phyloP scores from a whole-genome alignment of 2,113 vertebrate species.

The Riparia riparia region DNA sequence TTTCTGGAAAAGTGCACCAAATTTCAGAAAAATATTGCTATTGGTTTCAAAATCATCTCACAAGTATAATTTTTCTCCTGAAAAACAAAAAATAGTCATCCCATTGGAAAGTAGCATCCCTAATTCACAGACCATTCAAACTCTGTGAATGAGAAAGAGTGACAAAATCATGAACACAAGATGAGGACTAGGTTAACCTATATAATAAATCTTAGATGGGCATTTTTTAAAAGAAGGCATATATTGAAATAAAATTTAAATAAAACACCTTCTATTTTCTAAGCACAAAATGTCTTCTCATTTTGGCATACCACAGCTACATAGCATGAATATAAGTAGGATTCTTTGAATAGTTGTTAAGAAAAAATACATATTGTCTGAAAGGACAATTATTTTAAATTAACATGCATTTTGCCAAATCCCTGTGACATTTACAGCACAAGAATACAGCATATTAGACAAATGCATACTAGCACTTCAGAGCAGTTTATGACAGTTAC shows the following conservation, averaged over 20 bases:
- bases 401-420: neutral
- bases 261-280: neutral
- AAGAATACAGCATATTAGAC: neutral
- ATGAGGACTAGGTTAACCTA: neutral
- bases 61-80: neutral
- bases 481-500: neutral
- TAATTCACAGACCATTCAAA: neutral
- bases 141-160: neutral
- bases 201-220: neutral
- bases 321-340: neutral
- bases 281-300: neutral
- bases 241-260: too few species aligned
- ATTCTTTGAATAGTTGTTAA: neutral
- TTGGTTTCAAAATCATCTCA: neutral
- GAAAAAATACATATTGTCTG: neutral
- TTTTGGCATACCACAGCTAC: neutral
- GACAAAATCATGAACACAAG: neutral
- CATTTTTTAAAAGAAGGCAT: neutral
- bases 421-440: neutral
- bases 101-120: neutral
- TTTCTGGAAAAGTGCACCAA: neutral
- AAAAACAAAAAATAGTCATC: neutral
- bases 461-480: neutral
- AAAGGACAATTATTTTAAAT: neutral
- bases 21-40: neutral